Base-by-base conservation (phyloP, 1,140 invertebrate genomes). In the Ceratina australensis region DNA sequence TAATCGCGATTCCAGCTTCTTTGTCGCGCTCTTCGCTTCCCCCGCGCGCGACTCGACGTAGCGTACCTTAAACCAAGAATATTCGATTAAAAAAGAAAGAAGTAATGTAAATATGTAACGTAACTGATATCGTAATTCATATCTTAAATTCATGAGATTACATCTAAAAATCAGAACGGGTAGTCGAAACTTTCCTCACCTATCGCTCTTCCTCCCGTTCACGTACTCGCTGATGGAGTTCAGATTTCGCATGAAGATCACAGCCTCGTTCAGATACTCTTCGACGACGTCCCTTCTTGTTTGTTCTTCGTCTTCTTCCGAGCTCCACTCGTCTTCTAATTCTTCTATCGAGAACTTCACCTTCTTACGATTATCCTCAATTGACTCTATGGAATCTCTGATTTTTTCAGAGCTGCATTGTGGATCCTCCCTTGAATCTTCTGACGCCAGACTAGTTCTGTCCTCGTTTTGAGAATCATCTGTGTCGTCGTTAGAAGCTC, bases 221-320 rank as follows among this genome's bases (percentile, higher is more conserved):
- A 80, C 77, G 69, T 80, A 88, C 76, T 88, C 86, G 72, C 85
- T 88, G 52, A 87, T 82, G 57, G 82, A 83, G 79, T 89, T 88
- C 59, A 90, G 79, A 73, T 90, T 89, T 61, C 85, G 80, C 83
- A 90, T 88, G 57, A 88, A 90, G 16, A 74, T 82, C 26, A 85
- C 78, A 18, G 88, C 88, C 67, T 90, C 88, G 26, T 82, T 86
- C 10, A 90, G 52, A 22, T 88, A 89, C 12, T 89, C 80, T 13
- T 87, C 79, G 24, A 90, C 3, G 28, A 89, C 80, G n/a, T 82
- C 87, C 12, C 50, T 79, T 16, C 60, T 33, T n/a, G 18, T 4
- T 50, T 80, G 72, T 7, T n/a, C 50, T 2, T 52, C 78, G 12
- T 80, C 78, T 4, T 78, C 79, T 28, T 86, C 65, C 33, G 33